Evolutionary conservation across 1,140 invertebrate species (phyloP).

Genomic region (Oreohelix idahoensis): DNA sequence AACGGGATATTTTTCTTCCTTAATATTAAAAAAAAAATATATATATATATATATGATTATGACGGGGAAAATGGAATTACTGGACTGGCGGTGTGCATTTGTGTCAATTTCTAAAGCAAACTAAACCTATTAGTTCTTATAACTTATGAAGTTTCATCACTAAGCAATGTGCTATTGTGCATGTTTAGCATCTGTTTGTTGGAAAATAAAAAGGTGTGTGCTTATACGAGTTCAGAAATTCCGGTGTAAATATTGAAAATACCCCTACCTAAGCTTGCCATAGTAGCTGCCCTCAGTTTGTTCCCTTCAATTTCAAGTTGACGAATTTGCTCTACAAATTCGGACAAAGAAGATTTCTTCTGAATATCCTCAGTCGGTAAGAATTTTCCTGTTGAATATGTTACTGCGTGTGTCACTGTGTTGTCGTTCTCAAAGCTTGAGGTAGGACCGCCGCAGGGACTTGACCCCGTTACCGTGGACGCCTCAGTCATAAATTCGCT

Average conservation of each 20-base stretch:
- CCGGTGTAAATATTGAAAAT: not conserved
- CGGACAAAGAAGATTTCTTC: slow-evolving; percentile 43
- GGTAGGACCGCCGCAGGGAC: not conserved
- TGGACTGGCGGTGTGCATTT: too few relatives aligned
- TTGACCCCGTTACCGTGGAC: slow-evolving; percentile 22
- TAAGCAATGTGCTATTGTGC: too few relatives aligned
- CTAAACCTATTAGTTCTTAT: too few relatives aligned
- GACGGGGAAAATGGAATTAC: too few relatives aligned
- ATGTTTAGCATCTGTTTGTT: too few relatives aligned
- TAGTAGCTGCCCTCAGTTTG: slow-evolving; percentile 54
- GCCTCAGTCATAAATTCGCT: not conserved
- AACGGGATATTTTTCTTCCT: too few relatives aligned
- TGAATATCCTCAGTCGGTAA: not conserved
- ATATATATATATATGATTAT: too few relatives aligned
- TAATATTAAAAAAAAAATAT: too few relatives aligned
- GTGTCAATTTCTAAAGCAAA: too few relatives aligned
- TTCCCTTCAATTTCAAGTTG: slow-evolving; percentile 63
- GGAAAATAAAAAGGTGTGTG: not conserved
- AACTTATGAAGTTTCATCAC: too few relatives aligned
- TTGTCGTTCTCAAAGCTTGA: not conserved
- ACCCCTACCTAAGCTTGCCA: slow-evolving; percentile 40
- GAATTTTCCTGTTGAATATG: not conserved
- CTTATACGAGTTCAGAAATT: not conserved
- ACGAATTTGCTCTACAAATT: slow-evolving; percentile 60
- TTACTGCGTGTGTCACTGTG: not conserved